Evolutionary conservation across 2,113 vertebrate genomes (phyloP).

Genomic region (Halichoerus grypus): DNA sequence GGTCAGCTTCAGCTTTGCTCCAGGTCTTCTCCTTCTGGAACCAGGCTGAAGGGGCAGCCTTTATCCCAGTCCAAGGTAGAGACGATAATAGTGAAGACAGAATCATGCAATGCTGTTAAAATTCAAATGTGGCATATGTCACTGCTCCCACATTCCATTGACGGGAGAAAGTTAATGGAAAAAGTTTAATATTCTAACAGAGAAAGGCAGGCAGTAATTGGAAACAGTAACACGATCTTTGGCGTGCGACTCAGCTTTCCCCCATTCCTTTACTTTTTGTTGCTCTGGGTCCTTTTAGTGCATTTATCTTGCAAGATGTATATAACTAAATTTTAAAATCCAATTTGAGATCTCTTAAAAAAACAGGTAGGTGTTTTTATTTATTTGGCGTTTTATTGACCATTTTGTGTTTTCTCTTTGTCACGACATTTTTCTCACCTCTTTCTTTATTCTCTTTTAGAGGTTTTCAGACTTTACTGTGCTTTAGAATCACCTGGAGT

Average conservation of each 20-base stretch:
- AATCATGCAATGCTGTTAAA: neutral
- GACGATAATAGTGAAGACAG: neutral
- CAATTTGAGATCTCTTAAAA: neutral
- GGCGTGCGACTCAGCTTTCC: accelerated
- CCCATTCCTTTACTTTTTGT: neutral
- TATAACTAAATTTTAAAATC: neutral
- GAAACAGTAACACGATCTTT: neutral
- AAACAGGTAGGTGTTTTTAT: neutral
- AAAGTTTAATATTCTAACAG: neutral
- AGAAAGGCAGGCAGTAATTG: neutral
- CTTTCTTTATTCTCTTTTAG: neutral
- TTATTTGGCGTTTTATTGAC: neutral
- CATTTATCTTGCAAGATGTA: neutral
- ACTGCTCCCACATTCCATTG: accelerated
- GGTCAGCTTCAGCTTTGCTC: neutral
- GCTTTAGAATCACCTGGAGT: neutral
- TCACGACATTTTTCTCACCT: neutral
- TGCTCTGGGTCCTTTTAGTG: neutral
- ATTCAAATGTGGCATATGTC: neutral
- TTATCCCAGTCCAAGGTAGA: neutral
- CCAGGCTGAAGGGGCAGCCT: neutral
- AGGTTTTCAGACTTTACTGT: neutral
- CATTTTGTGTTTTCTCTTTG: neutral
- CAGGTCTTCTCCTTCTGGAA: neutral
- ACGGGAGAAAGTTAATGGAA: neutral